A percentile compares a stretch with the other conserved stretches of the same genome.
Conservation (phyloP, 1,140 invertebrate species). For the Onthophagus taurus region DNA sequence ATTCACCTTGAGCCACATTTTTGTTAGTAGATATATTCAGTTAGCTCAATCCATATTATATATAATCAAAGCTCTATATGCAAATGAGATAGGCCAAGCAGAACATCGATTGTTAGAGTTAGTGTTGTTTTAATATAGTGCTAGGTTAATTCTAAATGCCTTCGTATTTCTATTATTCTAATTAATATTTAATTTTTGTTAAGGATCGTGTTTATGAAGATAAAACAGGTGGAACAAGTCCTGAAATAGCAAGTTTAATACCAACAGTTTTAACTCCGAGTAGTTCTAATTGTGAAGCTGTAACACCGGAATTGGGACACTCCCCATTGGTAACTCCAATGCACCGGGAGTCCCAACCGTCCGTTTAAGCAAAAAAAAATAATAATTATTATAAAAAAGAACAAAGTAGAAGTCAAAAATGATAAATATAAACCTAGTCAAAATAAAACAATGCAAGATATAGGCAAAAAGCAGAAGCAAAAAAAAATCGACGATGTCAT, state of each 20-base stretch:
- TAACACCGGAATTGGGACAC: conserved; percentile 38
- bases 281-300: conserved; percentile 37
- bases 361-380: conserved; percentile 23
- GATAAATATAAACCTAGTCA: conserved; percentile 14
- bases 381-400: conserved; percentile 13
- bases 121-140: too few relatives aligned
- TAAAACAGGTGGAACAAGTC: conserved; percentile 44
- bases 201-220: conserved; percentile 45
- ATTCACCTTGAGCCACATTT: too few relatives aligned
- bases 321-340: conserved; percentile 39
- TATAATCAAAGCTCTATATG: too few relatives aligned
- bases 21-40: too few relatives aligned
- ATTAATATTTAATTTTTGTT: conserved; percentile 8
- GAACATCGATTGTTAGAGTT: too few relatives aligned
- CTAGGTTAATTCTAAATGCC: too few relatives aligned
- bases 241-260: conserved; percentile 46
- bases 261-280: conserved; percentile 41
- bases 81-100: too few relatives aligned
- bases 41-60: too few relatives aligned
- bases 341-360: conserved; percentile 43
- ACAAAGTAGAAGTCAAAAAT: conserved; percentile 10
- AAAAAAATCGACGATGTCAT: conserved; percentile 13
- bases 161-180: not conserved
- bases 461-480: not conserved
- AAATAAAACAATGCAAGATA: conserved; percentile 11